These are phyloP conservation scores for Jaculus jaculus DNA, from an alignment of 2,113 vertebrate genomes.

Conservation along the genomic window DNA sequence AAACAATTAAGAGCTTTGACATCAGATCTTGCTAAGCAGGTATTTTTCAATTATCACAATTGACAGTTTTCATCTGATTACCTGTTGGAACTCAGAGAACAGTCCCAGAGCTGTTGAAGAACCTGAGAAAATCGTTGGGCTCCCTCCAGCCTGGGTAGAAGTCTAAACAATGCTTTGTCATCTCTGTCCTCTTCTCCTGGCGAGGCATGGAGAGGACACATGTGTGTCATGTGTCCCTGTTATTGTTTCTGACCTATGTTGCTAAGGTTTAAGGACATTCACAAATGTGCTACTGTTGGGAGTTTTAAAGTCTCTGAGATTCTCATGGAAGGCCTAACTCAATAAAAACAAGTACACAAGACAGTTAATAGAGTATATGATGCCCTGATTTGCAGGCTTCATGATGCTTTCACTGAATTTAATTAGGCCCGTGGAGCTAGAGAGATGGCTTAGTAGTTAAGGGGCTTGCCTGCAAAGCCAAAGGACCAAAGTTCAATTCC, in stretches of 20 bases:
- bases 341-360: background rate
- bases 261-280: background rate
- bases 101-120: background rate
- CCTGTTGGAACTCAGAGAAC: background rate
- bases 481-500: too few species aligned
- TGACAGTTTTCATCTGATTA: slow-evolving; percentile 49
- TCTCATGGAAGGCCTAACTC: background rate
- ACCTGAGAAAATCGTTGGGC: background rate
- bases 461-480: too few species aligned
- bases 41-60: slow-evolving; percentile 52
- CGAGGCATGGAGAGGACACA: background rate
- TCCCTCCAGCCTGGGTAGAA: background rate
- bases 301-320: slow-evolving; percentile 14
- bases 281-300: background rate
- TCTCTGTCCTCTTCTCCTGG: background rate
- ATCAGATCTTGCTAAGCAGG: slow-evolving; percentile 51
- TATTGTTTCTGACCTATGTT: background rate
- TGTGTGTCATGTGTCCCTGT: background rate
- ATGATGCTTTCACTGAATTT: slow-evolving; percentile 82
- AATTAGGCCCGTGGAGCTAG: slow-evolving; percentile 81
- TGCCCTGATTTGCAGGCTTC: background rate
- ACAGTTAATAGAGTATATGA: background rate
- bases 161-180: background rate
- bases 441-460: too few species aligned
- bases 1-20: background rate